Evolutionary conservation across 2,113 vertebrate species (phyloP).

Genomic region (western clawed frog (Xenopus tropicalis)): DNA sequence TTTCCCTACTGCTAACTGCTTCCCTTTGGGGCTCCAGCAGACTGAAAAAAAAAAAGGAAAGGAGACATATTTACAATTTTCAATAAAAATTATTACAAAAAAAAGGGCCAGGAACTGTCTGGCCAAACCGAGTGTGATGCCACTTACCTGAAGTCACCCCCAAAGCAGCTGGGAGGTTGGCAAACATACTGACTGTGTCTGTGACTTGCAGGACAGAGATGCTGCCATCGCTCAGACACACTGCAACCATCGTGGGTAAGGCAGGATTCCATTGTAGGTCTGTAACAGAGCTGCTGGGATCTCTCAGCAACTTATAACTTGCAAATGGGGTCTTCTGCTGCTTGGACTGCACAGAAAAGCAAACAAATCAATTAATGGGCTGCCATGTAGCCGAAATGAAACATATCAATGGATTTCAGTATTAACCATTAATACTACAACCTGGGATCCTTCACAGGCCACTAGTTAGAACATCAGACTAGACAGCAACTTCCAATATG

Average conservation of each 20-base stretch:
- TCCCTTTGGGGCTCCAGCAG: conserved; percentile 97
- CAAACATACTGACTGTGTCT: conserved; percentile 69
- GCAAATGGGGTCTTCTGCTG: conserved; percentile 82
- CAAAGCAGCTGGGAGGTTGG: conserved; percentile 67
- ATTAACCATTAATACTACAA: too few species aligned
- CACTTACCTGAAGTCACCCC: conserved; percentile 87
- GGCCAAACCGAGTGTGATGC: not conserved
- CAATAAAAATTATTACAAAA: not conserved
- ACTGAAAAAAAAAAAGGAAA: conserved; percentile 61
- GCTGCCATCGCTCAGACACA: conserved; percentile 83
- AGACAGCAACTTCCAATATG: too few species aligned
- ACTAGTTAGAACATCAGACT: too few species aligned
- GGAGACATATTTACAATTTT: not conserved
- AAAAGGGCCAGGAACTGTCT: not conserved
- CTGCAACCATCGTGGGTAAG: conserved; percentile 68
- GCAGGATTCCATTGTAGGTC: conserved; percentile 94
- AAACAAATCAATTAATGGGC: not conserved
- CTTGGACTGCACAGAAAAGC: conserved; percentile 60
- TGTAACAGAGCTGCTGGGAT: conserved; percentile 58
- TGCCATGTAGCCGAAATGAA: too few species aligned
- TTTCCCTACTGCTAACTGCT: conserved; percentile 89
- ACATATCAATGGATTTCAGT: too few species aligned
- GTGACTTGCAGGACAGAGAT: conserved; percentile 84
- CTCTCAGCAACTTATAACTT: conserved; percentile 67
- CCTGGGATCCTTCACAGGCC: too few species aligned